phyloP scores from a whole-genome alignment of 2,888 invertebrate species.

The Drosophila siamana region DNA sequence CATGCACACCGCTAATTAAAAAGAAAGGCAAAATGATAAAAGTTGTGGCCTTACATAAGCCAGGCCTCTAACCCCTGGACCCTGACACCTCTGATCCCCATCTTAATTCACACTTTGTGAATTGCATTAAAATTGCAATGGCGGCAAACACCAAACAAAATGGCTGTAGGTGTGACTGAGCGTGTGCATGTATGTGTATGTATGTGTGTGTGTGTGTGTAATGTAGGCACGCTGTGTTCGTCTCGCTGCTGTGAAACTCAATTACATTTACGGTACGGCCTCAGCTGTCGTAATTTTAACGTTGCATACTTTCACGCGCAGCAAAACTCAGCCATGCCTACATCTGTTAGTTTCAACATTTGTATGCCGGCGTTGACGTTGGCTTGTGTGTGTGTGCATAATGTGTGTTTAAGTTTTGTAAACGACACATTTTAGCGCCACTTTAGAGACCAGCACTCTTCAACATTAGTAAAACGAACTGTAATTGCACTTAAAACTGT shows the following conservation, averaged over 20 bases:
- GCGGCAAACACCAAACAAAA: conserved; percentile 6
- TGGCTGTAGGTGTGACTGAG: conserved; percentile 8
- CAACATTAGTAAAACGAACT: conserved; percentile 21
- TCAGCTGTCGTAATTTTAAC: conserved; percentile 22
- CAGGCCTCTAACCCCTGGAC: not conserved
- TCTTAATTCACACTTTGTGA: conserved; percentile 27
- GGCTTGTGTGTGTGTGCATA: conserved; percentile 6
- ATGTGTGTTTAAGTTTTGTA: conserved; percentile 32
- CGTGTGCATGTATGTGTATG: not conserved
- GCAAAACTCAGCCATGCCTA: conserved; percentile 12
- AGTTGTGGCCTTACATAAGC: conserved; percentile 31
- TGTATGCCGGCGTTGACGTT: not conserved
- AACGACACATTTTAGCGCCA: conserved; percentile 35
- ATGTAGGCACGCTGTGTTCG: not conserved
- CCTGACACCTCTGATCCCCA: not conserved
- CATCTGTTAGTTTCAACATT: not conserved
- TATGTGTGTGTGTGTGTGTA: not conserved
- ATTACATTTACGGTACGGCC: conserved; percentile 36
- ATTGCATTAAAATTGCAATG: conserved; percentile 50
- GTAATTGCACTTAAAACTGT: conserved; percentile 34
- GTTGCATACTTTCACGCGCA: conserved; percentile 57
- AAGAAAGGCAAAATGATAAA: conserved; percentile 29
- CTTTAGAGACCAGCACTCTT: conserved; percentile 34
- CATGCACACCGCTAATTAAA: conserved; percentile 35
- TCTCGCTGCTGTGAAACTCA: conserved; percentile 33